Base-by-base conservation (phyloP, 2,113 vertebrate species). In the Ariopsis seemanni region DNA sequence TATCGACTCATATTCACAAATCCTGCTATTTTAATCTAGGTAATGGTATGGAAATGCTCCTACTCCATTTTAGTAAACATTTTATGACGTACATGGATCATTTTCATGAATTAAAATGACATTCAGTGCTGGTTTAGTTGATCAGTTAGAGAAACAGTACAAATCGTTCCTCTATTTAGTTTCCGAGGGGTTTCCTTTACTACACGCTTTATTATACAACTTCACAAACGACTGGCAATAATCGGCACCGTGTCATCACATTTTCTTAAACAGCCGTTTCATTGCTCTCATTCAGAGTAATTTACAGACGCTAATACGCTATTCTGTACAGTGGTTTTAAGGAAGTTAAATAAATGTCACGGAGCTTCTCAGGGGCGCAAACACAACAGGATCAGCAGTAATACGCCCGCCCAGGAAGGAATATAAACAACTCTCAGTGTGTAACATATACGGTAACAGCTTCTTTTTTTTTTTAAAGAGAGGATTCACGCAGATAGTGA, bases 281-380 rank as follows among this genome's bases (percentile, higher is more conserved):
- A 63, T 53, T 60, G 50, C 22, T 18, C 15, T 77, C 72, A 20
- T 86, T 86, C 58, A 65, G 11, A 80, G 48, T 55, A 67, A 34
- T 80, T 67, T 86, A 69, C 75, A 86, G 60, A 25, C 2, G 6
- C 8, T 60, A 86, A 30, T 63, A 20, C 18, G 20, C 85, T 55
- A 14, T 30, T 67, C 58, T 9, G 12, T 67, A 20, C 62, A 22
- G n/a, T 34, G 18, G n/a, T 42, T 80, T 86, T n/a, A 80, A 65
- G 25, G 27, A 20, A 80, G 85, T 55, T 86, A 86, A 86, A 67
- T 78, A 67, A 80, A 86, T 80, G 60, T 57, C 60, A 79, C 27
- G 2, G 18, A 42, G 14, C 42, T 79, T 55, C 14, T 67, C 77
- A 18, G 77, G 15, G 53, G 7, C 53, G 58, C 53, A 57, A 1